These are phyloP conservation scores for Silurus asotus DNA, from an alignment of 2,113 vertebrate genomes.

Conservation along the genomic window DNA sequence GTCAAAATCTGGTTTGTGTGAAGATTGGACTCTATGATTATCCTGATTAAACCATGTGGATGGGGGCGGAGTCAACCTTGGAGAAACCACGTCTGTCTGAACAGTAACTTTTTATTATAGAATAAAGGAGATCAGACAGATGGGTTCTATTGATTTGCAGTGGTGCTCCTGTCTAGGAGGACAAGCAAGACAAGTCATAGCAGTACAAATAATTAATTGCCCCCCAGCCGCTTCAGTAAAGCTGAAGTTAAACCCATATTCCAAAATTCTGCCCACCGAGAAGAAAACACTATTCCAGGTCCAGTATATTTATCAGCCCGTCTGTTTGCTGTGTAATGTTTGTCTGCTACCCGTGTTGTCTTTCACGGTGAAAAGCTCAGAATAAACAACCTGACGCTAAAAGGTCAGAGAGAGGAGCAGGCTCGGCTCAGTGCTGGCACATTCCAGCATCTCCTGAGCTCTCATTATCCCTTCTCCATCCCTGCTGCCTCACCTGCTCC, in stretches of 20 bases:
- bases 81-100: neutral
- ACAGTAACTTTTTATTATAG: neutral
- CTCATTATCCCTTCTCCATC: slow-evolving; percentile 49
- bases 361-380: neutral
- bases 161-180: neutral
- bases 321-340: neutral
- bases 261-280: neutral
- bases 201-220: neutral
- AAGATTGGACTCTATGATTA: neutral
- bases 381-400: slow-evolving; percentile 35
- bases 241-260: neutral
- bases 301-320: neutral
- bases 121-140: neutral
- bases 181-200: neutral
- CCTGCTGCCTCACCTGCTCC: slow-evolving; percentile 48
- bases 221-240: neutral
- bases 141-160: neutral
- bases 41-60: neutral
- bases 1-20: neutral
- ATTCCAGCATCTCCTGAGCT: slow-evolving; percentile 39
- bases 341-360: slow-evolving; percentile 9
- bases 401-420: slow-evolving; percentile 45
- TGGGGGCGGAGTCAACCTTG: neutral
- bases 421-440: slow-evolving; percentile 34
- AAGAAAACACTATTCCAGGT: neutral